These are phyloP conservation scores for Huso huso DNA, from an alignment of 2,797 vertebrate genomes.

Conservation along the genomic window DNA sequence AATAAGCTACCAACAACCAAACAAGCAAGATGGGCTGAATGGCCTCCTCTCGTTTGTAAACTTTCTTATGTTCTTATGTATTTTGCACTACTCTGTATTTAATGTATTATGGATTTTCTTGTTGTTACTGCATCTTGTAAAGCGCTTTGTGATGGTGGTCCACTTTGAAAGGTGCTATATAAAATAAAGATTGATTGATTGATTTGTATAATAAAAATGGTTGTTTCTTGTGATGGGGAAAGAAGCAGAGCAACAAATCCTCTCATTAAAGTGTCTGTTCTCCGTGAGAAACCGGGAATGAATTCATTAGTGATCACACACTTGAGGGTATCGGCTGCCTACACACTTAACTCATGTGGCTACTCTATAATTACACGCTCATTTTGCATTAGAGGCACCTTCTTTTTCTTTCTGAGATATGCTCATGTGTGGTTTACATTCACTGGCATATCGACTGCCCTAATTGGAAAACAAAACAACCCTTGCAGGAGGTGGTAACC, in stretches of 20 bases:
- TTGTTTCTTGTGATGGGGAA: background rate
- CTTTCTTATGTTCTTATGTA: no score
- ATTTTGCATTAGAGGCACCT: slow-evolving; percentile 14
- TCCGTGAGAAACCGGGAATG: slow-evolving; percentile 24
- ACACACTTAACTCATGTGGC: slow-evolving; percentile 43
- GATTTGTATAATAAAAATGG: background rate
- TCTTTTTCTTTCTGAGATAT: slow-evolving; percentile 7
- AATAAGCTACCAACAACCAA: no score
- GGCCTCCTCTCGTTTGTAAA: no score
- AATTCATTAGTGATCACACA: slow-evolving; percentile 55
- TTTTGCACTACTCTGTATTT: no score
- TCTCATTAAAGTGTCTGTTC: slow-evolving; percentile 49
- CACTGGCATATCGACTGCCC: slow-evolving; percentile 8
- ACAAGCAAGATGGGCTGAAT: no score
- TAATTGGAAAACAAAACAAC: background rate
- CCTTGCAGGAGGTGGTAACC: slow-evolving; percentile 7
- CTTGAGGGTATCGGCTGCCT: slow-evolving; percentile 39
- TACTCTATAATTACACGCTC: slow-evolving; percentile 40
- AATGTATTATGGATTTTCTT: no score
- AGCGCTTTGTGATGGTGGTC: no score
- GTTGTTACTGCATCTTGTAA: no score
- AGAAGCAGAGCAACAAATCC: slow-evolving; percentile 30
- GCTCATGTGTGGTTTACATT: background rate
- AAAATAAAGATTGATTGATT: background rate
- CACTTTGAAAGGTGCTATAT: no score